These are phyloP conservation scores for Heliconius himera DNA, from an alignment of 1,140 invertebrate genomes.

Conservation along the genomic window DNA sequence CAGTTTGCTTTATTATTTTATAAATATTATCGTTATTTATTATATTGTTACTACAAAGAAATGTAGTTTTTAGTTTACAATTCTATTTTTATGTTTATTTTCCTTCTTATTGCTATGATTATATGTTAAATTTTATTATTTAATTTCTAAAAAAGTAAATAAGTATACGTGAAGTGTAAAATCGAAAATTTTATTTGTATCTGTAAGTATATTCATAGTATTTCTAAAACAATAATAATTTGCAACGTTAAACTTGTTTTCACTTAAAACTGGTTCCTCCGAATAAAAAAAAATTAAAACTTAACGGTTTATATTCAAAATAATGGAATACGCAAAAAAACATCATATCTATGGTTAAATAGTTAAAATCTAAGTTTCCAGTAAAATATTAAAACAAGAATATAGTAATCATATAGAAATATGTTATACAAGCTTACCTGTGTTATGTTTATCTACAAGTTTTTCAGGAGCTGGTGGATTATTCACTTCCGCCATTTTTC, in stretches of 20 bases:
- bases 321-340: neutral
- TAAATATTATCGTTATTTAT: no score
- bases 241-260: neutral
- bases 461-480: slow-evolving; percentile 53
- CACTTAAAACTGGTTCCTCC: neutral
- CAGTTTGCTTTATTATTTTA: no score
- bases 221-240: neutral
- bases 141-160: neutral
- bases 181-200: neutral
- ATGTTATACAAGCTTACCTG: slow-evolving; percentile 49
- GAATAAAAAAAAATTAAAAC: neutral
- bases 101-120: no score
- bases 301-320: neutral
- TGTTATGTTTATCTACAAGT: slow-evolving; percentile 70
- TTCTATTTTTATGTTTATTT: no score
- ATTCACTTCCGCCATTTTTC: slow-evolving; percentile 81
- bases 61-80: no score
- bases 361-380: neutral
- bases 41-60: no score
- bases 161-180: neutral
- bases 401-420: neutral
- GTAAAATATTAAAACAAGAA: neutral
- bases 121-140: no score
- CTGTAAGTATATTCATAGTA: neutral
- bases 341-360: neutral